phyloP scores from a whole-genome alignment of 1,140 invertebrate genomes.

The Lasaia peninsularis region DNA sequence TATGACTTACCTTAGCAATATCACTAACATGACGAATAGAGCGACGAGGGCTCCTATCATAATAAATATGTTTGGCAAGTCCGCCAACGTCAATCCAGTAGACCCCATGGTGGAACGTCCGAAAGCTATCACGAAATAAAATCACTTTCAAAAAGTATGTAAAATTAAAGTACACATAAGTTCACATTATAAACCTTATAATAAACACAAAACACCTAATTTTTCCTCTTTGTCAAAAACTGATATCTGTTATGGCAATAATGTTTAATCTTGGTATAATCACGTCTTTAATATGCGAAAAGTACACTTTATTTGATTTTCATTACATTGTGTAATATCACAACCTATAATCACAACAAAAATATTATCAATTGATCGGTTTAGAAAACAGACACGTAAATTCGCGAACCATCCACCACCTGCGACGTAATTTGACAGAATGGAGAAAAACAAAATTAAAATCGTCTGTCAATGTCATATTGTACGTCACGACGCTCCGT shows the following conservation, averaged over 20 bases:
- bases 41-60: constrained; percentile 81
- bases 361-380: constrained; percentile 61
- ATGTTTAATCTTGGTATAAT: background rate
- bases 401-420: constrained; percentile 31
- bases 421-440: constrained; percentile 54
- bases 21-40: constrained; percentile 65
- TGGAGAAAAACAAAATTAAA: constrained; percentile 32
- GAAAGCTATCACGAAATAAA: constrained; percentile 43
- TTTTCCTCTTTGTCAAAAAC: constrained; percentile 16
- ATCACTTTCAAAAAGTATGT: constrained; percentile 37
- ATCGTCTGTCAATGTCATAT: constrained; percentile 1
- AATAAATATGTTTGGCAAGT: constrained; percentile 84
- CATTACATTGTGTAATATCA: constrained; percentile 35
- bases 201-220: constrained; percentile 22
- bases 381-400: constrained; percentile 36
- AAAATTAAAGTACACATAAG: constrained; percentile 41
- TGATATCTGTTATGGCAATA: background rate
- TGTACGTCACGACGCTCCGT: background rate
- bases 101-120: constrained; percentile 53
- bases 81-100: constrained; percentile 81
- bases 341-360: constrained; percentile 55
- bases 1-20: constrained; percentile 57
- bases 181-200: constrained; percentile 32
- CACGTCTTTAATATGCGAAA: background rate
- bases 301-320: constrained; percentile 23